Conservation (phyloP, 2,888 invertebrate genomes). For the Volucella inanis region DNA sequence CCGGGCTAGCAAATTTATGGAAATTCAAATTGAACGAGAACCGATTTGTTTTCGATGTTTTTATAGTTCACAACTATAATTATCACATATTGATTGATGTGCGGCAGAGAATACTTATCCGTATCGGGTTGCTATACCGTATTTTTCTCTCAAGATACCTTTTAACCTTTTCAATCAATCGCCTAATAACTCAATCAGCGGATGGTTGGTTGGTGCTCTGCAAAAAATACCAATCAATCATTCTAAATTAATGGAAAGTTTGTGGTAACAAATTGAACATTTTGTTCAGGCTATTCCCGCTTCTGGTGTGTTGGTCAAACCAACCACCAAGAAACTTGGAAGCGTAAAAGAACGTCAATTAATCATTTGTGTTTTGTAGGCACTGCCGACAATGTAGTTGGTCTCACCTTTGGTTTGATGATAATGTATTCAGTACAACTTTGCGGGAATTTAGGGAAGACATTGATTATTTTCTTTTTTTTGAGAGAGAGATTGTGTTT, state of each 20-base stretch:
- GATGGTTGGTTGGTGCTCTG: constrained; percentile 38
- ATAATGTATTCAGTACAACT: constrained; percentile 55
- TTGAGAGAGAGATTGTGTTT: no score
- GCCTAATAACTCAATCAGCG: constrained; percentile 73
- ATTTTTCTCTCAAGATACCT: constrained; percentile 34
- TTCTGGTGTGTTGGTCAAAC: constrained; percentile 14
- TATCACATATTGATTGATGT: constrained; percentile 69
- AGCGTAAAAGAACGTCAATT: constrained; percentile 64
- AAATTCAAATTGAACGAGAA: constrained; percentile 63
- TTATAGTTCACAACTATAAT: constrained; percentile 35
- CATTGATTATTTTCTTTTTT: constrained; percentile 9
- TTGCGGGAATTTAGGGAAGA: constrained; percentile 35
- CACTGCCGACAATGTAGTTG: constrained; percentile 53
- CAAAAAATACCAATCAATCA: constrained; percentile 69
- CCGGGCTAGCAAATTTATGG: constrained; percentile 26
- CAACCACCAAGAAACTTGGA: constrained; percentile 44
- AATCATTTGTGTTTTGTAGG: constrained; percentile 71
- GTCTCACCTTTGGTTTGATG: constrained; percentile 65
- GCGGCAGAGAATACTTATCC: constrained; percentile 39
- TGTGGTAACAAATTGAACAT: constrained; percentile 74
- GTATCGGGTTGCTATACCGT: constrained; percentile 33
- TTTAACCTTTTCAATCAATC: constrained; percentile 74
- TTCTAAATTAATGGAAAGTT: constrained; percentile 75
- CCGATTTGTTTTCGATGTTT: constrained; percentile 55
- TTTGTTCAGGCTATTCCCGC: constrained; percentile 47